Evolutionary conservation across 2,888 invertebrate species (phyloP).

Genomic region (Isotomurus palustris): DNA sequence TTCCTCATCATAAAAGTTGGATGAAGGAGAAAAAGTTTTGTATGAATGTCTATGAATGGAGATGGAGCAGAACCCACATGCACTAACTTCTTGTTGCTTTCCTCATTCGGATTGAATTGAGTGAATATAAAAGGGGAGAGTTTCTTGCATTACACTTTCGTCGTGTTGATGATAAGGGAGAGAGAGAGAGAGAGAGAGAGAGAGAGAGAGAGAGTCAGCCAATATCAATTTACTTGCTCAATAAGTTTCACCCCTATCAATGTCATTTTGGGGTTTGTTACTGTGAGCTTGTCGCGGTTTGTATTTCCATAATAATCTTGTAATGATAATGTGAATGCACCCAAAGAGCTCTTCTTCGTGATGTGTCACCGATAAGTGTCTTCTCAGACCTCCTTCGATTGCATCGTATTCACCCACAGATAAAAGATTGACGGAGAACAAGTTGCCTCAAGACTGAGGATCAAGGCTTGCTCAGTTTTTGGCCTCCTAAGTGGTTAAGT

Average conservation of each 20-base stretch:
- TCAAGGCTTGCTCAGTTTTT: slow-evolving; percentile 4
- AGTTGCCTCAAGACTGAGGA: no score
- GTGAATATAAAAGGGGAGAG: background rate
- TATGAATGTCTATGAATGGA: no score
- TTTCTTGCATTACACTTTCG: background rate
- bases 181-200: background rate
- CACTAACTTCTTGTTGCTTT: background rate
- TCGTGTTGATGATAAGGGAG: background rate
- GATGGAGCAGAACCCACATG: background rate
- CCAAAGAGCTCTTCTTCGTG: slow-evolving; percentile 16
- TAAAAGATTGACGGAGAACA: no score
- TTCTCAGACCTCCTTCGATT: no score
- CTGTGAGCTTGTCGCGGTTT: background rate
- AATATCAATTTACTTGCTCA: slow-evolving; percentile 15
- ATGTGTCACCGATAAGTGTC: slow-evolving; percentile 20
- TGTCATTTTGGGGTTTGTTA: slow-evolving; percentile 12
- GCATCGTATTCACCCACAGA: no score
- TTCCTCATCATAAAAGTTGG: slow-evolving; percentile 2
- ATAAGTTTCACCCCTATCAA: slow-evolving; percentile 17
- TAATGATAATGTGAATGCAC: background rate
- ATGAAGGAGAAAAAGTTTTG: background rate
- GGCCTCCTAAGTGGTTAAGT: slow-evolving; percentile 34
- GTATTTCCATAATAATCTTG: slow-evolving; percentile 27
- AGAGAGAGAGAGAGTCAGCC: background rate
- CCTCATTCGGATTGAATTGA: background rate